These are phyloP conservation scores for Tinea trinotella DNA, from an alignment of 2,888 invertebrate genomes.

Conservation along the genomic window DNA sequence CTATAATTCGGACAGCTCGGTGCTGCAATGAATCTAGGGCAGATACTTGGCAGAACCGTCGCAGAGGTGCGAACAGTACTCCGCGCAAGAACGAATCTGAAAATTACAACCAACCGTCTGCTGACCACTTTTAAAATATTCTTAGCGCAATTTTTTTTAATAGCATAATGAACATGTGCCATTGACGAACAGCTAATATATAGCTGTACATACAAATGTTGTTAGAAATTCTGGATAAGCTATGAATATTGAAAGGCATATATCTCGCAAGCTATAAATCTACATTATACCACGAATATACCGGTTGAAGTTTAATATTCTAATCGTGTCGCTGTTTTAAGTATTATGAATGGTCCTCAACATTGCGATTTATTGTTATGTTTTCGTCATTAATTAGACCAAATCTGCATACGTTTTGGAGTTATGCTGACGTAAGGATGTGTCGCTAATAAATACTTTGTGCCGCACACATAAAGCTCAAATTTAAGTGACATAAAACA, in stretches of 20 bases:
- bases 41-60: too few species aligned
- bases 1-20: too few species aligned
- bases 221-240: conserved; percentile 9
- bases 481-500: background rate
- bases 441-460: background rate
- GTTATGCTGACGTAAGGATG: background rate
- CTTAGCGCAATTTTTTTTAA: too few species aligned
- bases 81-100: too few species aligned
- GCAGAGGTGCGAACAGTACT: too few species aligned
- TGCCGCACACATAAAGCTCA: background rate
- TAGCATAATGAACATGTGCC: too few species aligned
- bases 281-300: conserved; percentile 3
- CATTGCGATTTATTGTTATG: background rate
- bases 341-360: conserved; percentile 8
- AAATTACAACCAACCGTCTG: too few species aligned
- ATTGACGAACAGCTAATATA: background rate
- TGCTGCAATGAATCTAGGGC: too few species aligned
- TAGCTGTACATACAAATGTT: background rate
- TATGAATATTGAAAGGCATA: conserved; percentile 8
- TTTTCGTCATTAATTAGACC: conserved; percentile 4
- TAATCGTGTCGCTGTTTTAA: background rate
- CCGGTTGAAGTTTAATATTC: background rate
- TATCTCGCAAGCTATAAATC: background rate
- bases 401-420: conserved; percentile 7
- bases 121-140: too few species aligned